These are phyloP conservation scores for Drosophila acutilabella DNA, from an alignment of 2,888 invertebrate genomes.

Conservation along the genomic window DNA sequence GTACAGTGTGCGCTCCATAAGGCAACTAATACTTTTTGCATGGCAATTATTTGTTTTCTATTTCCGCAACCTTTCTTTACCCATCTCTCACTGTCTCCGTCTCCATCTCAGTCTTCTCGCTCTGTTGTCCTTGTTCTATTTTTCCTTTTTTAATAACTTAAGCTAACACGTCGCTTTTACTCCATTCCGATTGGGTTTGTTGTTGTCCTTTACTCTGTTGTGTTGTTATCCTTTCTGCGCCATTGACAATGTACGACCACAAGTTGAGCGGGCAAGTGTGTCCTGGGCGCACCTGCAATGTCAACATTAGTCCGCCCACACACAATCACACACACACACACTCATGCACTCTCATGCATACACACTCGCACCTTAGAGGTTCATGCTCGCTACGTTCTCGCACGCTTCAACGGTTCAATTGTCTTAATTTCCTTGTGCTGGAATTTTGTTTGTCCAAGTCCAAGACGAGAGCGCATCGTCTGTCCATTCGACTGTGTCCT, in stretches of 20 bases:
- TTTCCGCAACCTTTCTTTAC: conserved; percentile 35
- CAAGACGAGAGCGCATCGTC: conserved; percentile 55
- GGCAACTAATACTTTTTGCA: conserved; percentile 76
- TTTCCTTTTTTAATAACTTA: conserved; percentile 73
- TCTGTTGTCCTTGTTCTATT: conserved; percentile 28
- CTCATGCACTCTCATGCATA: conserved; percentile 13
- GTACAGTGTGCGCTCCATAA: conserved; percentile 41
- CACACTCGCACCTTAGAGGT: conserved; percentile 24
- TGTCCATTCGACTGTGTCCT: conserved; percentile 34
- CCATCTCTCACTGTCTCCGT: neutral
- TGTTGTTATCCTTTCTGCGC: conserved; percentile 79
- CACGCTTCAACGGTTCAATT: conserved; percentile 82
- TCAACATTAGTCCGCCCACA: conserved; percentile 73
- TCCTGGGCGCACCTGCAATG: conserved; percentile 77
- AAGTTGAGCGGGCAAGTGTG: conserved; percentile 37
- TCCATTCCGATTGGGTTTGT: conserved; percentile 13
- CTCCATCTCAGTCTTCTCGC: neutral
- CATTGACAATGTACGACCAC: conserved; percentile 70
- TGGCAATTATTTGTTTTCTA: conserved; percentile 80
- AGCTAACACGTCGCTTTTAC: conserved; percentile 70
- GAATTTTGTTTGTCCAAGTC: conserved; percentile 77
- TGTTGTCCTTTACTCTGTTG: conserved; percentile 36
- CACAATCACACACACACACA: conserved; percentile 31
- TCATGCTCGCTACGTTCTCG: conserved; percentile 59
- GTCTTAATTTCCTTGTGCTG: conserved; percentile 82